Evolutionary conservation across 2,888 invertebrate species (phyloP), one percentile per base, ranked within the genome.

Genomic region (Drosophila dives): DNA sequence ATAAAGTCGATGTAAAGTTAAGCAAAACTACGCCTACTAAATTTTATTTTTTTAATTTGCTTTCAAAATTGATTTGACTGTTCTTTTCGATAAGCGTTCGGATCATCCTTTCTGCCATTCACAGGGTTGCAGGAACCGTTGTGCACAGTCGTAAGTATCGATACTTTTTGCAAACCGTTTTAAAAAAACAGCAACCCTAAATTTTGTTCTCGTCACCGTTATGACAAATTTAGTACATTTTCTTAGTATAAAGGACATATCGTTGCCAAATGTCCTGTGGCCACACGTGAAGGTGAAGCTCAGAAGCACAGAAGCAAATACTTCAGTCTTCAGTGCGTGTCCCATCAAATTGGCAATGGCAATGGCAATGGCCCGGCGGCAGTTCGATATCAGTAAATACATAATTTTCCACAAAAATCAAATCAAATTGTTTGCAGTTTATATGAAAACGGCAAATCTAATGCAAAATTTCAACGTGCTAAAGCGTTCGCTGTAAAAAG

Each of bases 391-490:
- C 80, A 92, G 88, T 77, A 90, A 89, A 80, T 90, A 91, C 71
- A 91, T 90, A 81, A 93, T 92, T 92, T 92, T 92, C 87, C 92
- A 93, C 78, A 93, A 92, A 90, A 92, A 92, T 76, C 92, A 92
- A 77, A 92, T 91, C 63, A 92, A 92, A 87, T 77, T 93, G 72
- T 93, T 92, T 92, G 93, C 92, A 91, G 93, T 92, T 90, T 92
- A 92, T 71, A 93, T 93, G 91, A 93, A 93, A 92, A 93, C 92
- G 83, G 92, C 92, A 86, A 93, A 91, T 91, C 81, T 92, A 83
- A 91, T 92, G 91, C 92, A 92, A 89, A 92, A 91, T 79, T 90
- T 84, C 58, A 91, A 91, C 75, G 92, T 92, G 59, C 83, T 92
- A 29, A 92, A 91, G 83, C 88, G 92, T 75, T 92, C 92, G 72